Evolutionary conservation across 2,113 vertebrate genomes (phyloP), one percentile per base, ranked within the genome.

Genomic region (Mirza zaza): DNA sequence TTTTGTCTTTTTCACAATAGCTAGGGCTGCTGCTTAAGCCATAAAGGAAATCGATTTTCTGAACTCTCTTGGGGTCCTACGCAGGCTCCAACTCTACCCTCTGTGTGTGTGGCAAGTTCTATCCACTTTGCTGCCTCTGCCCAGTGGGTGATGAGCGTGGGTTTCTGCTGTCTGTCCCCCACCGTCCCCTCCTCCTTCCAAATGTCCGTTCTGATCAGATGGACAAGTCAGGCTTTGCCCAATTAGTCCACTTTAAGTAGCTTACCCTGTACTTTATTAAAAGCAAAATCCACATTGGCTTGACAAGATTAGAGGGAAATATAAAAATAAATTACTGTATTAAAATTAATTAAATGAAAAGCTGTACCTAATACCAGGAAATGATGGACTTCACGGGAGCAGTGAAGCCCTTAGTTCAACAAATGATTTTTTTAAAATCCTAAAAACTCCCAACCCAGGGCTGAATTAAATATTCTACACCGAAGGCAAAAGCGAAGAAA

Each of bases 241-340:
- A 98, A 98, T 98, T 98, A 97, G 97, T 97, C 87, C 90, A 96
- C 90, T 98, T 97, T 97, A 98, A 98, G 97, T 97, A 98, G 98
- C 97, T 97, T 98, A 98, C 97, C 42, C 96, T 87, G 89, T 61
- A 94, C 96, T 97, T 98, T 98, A 98, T 98, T 98, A 98, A 98
- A 97, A 98, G 97, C 76, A 97, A 97, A 98, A 98, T 97, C 97
- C 97, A 97, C 95, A 96, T 87, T 95, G 96, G 96, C 96, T 98
- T 98, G 97, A 95, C 97, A 98, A 98, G 97, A 98, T 98, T 98
- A 98, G 97, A 92, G 81, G 90, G 97, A 98, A 98, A 98, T 98
- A 98, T 98, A 98, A 98, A 97, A 98, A 98, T 98, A 98, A 98
- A 97, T 98, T 98, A 98, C 97, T 98, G 97, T 98, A 97, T 98